Evolutionary conservation across 2,113 vertebrate genomes (phyloP).

Genomic region (Prionailurus bengalensis): DNA sequence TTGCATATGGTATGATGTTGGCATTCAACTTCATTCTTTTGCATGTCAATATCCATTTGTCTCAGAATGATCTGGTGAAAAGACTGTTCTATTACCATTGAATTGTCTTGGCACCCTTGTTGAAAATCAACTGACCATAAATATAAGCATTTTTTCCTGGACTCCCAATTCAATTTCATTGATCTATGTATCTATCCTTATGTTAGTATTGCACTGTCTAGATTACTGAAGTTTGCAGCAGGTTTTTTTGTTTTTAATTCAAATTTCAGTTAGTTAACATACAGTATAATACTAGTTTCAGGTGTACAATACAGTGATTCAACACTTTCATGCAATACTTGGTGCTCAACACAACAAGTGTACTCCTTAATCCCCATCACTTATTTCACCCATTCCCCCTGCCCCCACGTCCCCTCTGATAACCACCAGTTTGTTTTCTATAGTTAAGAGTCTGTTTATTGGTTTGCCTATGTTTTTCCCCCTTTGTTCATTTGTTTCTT

Average conservation of each 20-base stretch:
- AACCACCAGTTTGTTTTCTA: background rate
- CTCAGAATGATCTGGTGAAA: background rate
- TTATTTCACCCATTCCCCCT: background rate
- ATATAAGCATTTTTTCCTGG: background rate
- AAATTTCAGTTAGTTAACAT: background rate
- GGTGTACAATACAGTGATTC: background rate
- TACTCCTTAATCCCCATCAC: background rate
- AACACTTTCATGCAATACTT: background rate
- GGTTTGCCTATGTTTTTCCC: background rate
- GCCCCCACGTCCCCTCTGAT: background rate
- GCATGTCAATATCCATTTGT: background rate
- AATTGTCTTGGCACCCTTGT: background rate
- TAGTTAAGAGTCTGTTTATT: background rate
- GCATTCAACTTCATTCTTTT: background rate
- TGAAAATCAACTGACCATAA: background rate
- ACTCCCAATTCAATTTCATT: background rate
- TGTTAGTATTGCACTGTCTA: background rate
- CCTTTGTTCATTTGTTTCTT: background rate
- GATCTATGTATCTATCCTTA: background rate
- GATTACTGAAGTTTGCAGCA: background rate
- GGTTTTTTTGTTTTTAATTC: background rate
- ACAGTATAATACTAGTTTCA: background rate
- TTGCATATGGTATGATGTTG: background rate
- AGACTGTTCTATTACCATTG: background rate
- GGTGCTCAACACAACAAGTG: background rate